Evolutionary conservation across 2,888 invertebrate species (phyloP).

Genomic region (Conchocele bisecta): DNA sequence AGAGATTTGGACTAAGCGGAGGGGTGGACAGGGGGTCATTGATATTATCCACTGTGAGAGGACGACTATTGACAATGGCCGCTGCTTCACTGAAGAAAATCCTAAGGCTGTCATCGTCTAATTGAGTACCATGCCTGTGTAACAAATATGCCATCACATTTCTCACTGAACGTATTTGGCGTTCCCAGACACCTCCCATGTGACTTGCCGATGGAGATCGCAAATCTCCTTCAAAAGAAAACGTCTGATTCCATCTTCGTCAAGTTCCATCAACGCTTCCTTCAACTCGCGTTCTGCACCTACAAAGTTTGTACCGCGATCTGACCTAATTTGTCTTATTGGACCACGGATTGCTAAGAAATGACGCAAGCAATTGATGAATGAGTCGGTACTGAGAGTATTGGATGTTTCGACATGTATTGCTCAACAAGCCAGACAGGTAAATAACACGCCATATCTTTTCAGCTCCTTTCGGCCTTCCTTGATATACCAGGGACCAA

Average conservation of each 20-base stretch:
- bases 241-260: constrained; percentile 1
- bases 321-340: constrained; percentile 53
- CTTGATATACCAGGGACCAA: constrained; percentile 73
- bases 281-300: constrained; percentile 54
- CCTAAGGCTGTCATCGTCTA: constrained; percentile 47
- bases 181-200: constrained; percentile 68
- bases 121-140: constrained; percentile 18
- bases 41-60: constrained; percentile 40
- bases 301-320: constrained; percentile 66
- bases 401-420: constrained; percentile 69
- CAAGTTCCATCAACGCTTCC: background rate
- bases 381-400: constrained; percentile 54
- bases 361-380: constrained; percentile 53
- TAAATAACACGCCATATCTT: constrained; percentile 75
- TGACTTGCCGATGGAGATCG: constrained; percentile 59
- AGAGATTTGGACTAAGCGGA: constrained; percentile 58
- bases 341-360: constrained; percentile 61
- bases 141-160: constrained; percentile 48
- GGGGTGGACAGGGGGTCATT: constrained; percentile 37
- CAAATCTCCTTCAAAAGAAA: constrained; percentile 5
- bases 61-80: constrained; percentile 55
- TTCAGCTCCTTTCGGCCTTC: constrained; percentile 69
- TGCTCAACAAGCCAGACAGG: constrained; percentile 73
- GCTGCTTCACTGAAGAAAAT: constrained; percentile 50
- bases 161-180: constrained; percentile 60